Percentiles rank a stretch among this genome's conserved stretches.
Evolutionary conservation across 2,888 invertebrate genomes (phyloP).

Genomic region (Lasioglossum vierecki): DNA sequence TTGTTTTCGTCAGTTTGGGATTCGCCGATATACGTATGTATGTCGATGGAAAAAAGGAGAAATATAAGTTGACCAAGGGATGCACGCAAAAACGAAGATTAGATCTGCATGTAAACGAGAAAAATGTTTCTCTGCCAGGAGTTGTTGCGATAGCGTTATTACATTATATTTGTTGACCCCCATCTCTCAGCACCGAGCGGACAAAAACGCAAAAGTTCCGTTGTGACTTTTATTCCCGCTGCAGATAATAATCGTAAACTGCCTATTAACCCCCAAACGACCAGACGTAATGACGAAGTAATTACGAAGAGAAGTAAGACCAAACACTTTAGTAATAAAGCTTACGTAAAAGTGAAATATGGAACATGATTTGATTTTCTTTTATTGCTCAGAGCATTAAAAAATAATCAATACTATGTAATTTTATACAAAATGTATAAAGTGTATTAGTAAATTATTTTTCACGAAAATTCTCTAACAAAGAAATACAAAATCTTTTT

Average conservation of each 20-base stretch:
- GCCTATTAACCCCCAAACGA: background rate
- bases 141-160: background rate
- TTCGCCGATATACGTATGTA: background rate
- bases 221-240: background rate
- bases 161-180: background rate
- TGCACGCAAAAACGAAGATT: background rate
- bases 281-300: no score
- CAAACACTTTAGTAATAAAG: no score
- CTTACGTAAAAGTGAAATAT: background rate
- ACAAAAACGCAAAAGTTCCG: background rate
- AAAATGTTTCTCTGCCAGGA: background rate
- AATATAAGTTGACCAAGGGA: background rate
- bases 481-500: no score
- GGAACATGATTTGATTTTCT: background rate
- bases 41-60: background rate
- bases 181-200: background rate
- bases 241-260: background rate
- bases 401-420: no score
- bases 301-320: no score
- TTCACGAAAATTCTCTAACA: no score
- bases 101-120: background rate
- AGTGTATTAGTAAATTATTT: no score
- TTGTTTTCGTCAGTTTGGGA: slow-evolving; percentile 6
- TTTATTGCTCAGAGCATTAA: no score
- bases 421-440: no score